Evolutionary conservation across 2,888 invertebrate species (phyloP), one percentile per base, ranked within the genome.

Genomic region (Pristionchus exspectatus): DNA sequence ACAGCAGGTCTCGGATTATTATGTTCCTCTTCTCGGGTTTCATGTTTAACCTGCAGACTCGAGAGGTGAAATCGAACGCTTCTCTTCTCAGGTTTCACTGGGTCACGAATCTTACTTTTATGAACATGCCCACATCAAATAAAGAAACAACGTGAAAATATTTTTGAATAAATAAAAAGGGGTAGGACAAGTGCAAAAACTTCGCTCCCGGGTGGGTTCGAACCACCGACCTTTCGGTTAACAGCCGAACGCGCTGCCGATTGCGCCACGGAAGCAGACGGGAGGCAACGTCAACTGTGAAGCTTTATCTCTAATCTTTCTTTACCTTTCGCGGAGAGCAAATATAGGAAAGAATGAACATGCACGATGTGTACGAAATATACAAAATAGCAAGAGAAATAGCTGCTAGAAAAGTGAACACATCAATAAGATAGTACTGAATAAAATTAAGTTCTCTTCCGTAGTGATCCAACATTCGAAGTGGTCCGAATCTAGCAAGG

Each of bases 141-240:
- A 59, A 18, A 59, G 2, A 16, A 18, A 18, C 24, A 59, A 7
- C 59, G 24, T 16, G 7, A 59, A 59, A 24, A 59, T 18, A 12
- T 1, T 21, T 24, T 18, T 59, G 4, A 59, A 59, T 9, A 59
- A 12, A 59, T 59, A 24, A 14, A 7, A 18, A 59, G 3, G n/a
- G n/a, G n/a, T n/a, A n/a, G n/a, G n/a, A n/a, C n/a, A n/a, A n/a
- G n/a, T n/a, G n/a, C 63, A 63, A 85, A 85, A 85, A 12, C 4
- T 2, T 59, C 84, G 56, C 84, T 85, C 59, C 84, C 59, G 84
- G 84, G 56, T 85, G 84, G 84, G 84, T 85, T 85, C 84, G 84
- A 85, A 85, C 84, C 56, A 87, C 87, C 69, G 74, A 87, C 69
- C 69, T 87, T 87, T 87, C 69, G 87, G 87, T 87, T 87, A 72